These are phyloP conservation scores for Eospalax fontanierii DNA, from an alignment of 2,797 vertebrate genomes.

Conservation along the genomic window DNA sequence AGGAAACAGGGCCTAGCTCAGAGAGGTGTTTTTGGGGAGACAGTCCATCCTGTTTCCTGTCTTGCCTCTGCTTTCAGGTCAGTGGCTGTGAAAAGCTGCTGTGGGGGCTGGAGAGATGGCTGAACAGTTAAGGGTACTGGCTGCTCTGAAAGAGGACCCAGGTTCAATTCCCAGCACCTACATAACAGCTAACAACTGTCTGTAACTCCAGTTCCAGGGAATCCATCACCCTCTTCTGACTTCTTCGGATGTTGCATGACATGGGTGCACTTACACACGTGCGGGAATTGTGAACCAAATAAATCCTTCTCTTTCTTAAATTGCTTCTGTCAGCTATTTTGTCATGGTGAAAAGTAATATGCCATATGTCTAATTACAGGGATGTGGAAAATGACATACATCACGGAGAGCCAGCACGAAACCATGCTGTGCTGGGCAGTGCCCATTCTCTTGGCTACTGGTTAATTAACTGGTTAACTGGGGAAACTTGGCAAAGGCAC, in stretches of 20 bases:
- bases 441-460: background rate
- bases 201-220: too few relatives aligned
- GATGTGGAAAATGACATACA: background rate
- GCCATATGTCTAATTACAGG: background rate
- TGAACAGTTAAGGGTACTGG: too few relatives aligned
- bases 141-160: too few relatives aligned
- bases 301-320: background rate
- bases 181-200: too few relatives aligned
- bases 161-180: too few relatives aligned
- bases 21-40: too few relatives aligned
- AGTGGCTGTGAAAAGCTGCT: background rate
- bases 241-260: too few relatives aligned
- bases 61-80: background rate
- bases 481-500: slow-evolving; percentile 6
- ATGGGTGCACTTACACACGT: too few relatives aligned
- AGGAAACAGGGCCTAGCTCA: background rate
- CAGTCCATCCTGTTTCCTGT: background rate
- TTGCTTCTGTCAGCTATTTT: background rate
- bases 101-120: too few relatives aligned
- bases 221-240: too few relatives aligned
- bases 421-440: background rate
- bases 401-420: background rate
- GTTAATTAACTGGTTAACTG: background rate
- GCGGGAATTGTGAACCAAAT: too few relatives aligned
- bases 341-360: background rate